A percentile compares a stretch with the other conserved stretches of the same genome.
Conservation (phyloP, 2,888 invertebrate genomes). For the Drosophila villosipedis region DNA sequence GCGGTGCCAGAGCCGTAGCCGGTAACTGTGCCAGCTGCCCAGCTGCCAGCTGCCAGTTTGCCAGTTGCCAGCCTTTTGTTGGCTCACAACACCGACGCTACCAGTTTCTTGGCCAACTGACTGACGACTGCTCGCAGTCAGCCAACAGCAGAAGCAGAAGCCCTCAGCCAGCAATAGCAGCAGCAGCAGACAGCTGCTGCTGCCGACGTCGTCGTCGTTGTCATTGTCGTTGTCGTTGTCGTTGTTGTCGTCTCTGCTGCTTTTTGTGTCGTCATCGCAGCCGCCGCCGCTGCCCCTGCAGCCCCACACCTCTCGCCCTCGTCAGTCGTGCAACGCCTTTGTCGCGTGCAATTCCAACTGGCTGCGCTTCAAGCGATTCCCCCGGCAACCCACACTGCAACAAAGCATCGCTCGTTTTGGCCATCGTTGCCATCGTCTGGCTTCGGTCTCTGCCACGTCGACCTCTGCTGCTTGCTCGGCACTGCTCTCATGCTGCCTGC, state of each 20-base stretch:
- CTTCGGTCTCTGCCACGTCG: constrained; percentile 52
- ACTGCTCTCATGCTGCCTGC: constrained; percentile 33
- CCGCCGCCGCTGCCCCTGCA: constrained; percentile 18
- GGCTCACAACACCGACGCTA: constrained; percentile 80
- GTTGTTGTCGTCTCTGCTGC: constrained; percentile 34
- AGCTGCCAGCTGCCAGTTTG: constrained; percentile 66
- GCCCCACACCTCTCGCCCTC: neutral
- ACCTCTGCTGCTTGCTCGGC: constrained; percentile 34
- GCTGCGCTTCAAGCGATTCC: constrained; percentile 83
- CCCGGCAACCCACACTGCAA: constrained; percentile 28
- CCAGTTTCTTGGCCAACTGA: constrained; percentile 84
- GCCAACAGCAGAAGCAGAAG: constrained; percentile 77
- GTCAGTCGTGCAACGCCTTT: constrained; percentile 41
- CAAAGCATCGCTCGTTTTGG: constrained; percentile 31
- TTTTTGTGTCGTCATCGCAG: constrained; percentile 72
- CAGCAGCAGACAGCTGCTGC: constrained; percentile 45
- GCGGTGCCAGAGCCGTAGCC: constrained; percentile 58
- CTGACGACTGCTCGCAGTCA: constrained; percentile 83
- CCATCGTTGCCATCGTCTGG: constrained; percentile 39
- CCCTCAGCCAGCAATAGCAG: constrained; percentile 73
- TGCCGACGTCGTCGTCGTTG: constrained; percentile 48
- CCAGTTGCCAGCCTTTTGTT: constrained; percentile 77
- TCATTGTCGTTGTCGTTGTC: constrained; percentile 17
- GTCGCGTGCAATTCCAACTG: constrained; percentile 79
- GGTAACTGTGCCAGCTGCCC: constrained; percentile 65